These are phyloP conservation scores for Marcusenius ussheri DNA, from an alignment of 2,113 vertebrate species.

Conservation along the genomic window DNA sequence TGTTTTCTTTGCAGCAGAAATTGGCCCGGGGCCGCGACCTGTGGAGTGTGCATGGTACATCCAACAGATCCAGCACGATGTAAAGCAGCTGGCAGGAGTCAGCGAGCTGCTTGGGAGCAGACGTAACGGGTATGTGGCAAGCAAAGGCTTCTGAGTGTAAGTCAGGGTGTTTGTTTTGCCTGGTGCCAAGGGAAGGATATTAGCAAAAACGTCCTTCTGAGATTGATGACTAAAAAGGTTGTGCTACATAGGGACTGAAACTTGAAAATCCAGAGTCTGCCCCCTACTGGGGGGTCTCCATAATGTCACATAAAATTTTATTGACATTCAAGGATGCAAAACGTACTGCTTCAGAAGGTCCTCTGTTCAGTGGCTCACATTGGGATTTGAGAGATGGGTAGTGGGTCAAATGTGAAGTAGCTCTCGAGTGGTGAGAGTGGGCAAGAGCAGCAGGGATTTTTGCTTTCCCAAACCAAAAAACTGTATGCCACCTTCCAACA, in stretches of 20 bases:
- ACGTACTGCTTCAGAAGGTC: background rate
- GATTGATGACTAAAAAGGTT: background rate
- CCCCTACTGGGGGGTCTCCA: background rate
- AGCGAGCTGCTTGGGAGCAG: background rate
- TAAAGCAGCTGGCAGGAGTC: background rate
- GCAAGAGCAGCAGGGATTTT: background rate
- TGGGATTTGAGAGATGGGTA: background rate
- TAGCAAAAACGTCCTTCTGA: background rate
- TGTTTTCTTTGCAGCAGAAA: slow-evolving; percentile 14
- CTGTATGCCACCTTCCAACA: background rate
- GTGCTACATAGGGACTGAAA: background rate
- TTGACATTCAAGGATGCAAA: background rate
- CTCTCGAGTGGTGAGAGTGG: background rate
- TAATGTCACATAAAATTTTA: background rate
- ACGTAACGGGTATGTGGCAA: background rate
- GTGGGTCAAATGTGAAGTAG: background rate
- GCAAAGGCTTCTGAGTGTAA: background rate
- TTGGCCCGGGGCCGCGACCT: slow-evolving; percentile 2
- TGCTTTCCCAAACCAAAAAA: background rate
- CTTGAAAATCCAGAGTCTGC: background rate
- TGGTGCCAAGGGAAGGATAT: background rate
- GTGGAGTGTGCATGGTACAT: background rate
- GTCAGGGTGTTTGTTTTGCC: background rate
- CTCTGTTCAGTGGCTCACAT: background rate
- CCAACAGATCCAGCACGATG: slow-evolving; percentile 8